These are phyloP conservation scores for Phrynocephalus guinanensis DNA, from an alignment of 2,797 vertebrate species.

Conservation along the genomic window DNA sequence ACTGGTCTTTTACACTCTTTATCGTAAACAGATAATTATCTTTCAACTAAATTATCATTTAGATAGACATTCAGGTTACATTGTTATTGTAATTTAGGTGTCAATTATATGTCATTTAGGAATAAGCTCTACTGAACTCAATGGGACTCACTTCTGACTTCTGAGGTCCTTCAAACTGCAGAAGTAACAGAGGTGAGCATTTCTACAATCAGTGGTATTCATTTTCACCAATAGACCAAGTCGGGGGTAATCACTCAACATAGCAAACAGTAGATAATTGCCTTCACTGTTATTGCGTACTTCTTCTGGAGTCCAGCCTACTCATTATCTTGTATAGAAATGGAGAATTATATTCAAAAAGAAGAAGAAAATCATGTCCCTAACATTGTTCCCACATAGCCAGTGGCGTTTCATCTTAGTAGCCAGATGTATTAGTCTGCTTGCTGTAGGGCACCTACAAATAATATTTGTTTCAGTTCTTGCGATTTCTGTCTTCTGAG, in stretches of 20 bases:
- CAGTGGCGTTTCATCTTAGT: background rate
- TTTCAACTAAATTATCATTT: background rate
- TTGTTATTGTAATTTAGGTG: background rate
- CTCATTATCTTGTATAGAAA: background rate
- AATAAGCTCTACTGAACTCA: background rate
- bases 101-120: background rate
- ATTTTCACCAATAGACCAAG: conserved; percentile 4
- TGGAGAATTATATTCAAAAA: conserved; percentile 15
- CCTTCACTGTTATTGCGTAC: background rate
- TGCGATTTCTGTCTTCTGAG: background rate
- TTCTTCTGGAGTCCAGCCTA: background rate
- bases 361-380: background rate
- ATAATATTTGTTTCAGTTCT: background rate
- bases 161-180: background rate
- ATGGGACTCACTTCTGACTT: background rate
- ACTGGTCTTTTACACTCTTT: background rate
- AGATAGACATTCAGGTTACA: background rate
- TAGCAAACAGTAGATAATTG: conserved; percentile 7
- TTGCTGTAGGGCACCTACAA: background rate
- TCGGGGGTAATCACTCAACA: conserved; percentile 14
- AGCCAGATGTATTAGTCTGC: background rate
- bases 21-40: background rate
- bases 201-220: conserved; percentile 19
- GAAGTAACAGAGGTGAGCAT: background rate
- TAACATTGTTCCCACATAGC: background rate